Evolutionary conservation across 2,888 invertebrate genomes (phyloP).

Genomic region (Phragmatobia fuliginosa): DNA sequence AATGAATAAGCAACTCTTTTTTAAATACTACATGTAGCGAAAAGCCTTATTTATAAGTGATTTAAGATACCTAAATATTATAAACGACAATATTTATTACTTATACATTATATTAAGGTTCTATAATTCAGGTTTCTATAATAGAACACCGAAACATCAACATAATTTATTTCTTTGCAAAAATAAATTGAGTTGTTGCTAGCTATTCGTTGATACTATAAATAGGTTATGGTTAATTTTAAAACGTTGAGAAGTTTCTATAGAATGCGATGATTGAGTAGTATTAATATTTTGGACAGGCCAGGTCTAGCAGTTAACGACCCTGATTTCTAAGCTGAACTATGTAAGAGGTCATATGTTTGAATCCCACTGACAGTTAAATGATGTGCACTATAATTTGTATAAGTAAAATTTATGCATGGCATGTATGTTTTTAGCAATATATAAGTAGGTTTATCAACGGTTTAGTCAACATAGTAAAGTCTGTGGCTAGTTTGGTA

Average conservation of each 20-base stretch:
- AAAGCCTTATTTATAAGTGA: neutral
- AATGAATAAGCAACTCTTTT: neutral
- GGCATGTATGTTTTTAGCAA: too few relatives aligned
- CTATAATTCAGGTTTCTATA: neutral
- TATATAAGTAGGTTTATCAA: too few relatives aligned
- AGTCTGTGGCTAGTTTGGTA: neutral
- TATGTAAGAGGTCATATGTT: neutral
- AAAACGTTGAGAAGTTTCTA: neutral
- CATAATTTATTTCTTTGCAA: neutral
- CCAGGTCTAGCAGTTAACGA: neutral
- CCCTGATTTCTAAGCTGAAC: neutral
- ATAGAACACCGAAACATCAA: neutral
- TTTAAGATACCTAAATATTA: neutral
- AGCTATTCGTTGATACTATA: neutral
- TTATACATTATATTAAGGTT: neutral
- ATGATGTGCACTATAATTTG: neutral
- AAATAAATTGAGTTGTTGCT: neutral
- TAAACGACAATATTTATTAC: neutral
- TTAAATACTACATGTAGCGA: neutral
- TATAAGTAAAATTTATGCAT: neutral
- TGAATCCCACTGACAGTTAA: neutral
- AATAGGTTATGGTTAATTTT: neutral
- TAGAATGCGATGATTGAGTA: neutral
- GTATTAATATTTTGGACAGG: neutral
- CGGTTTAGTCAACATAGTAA: too few relatives aligned